Base-by-base conservation (phyloP, 2,797 vertebrate species). In the Nasua narica region DNA sequence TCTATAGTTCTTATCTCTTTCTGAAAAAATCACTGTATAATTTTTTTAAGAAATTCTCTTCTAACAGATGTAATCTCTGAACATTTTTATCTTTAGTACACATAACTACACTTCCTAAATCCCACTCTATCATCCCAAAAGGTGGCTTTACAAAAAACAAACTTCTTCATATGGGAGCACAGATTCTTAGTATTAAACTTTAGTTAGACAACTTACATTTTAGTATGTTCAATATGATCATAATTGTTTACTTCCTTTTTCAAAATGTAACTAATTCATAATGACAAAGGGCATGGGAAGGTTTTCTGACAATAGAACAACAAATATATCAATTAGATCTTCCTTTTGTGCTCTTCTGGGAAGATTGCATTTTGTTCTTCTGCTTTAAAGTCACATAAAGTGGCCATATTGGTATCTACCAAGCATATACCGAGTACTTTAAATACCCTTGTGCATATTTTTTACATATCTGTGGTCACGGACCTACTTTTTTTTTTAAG, bases 221-320 rank as follows among this genome's bases (percentile, higher is more conserved):
- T 67, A 56, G 13, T 79, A 3, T 50, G 40, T 35, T 91, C 67
- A 70, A 65, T 54, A 35, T 58, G 60, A 91, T 46, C 52, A 79
- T 7, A 93, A 25, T 62, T 79, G 16, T 10, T 94, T 89, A 79
- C 2, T 52, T 56, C 11, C n/a, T 72, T 74, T 60, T 88, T 83
- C 16, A 96, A 93, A 93, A 72, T 81, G 13, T 87, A 94, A 91
- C 72, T 27, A 78, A 81, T 60, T 82, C 9, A n/a, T 35, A 79
- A 40, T 79, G 48, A 83, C 54, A 77, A 32, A 83, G 2, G 15
- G 50, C 60, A 69, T 27, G 21, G 1, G n/a, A 77, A 84, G 11
- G 0, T 32, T 62, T 65, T 94, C 46, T 70, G 35, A 40, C 32
- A 60, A 77, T 14, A 81, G 43, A 32, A 87, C 78, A 69, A 69